phyloP scores from a whole-genome alignment of 2,888 invertebrate genomes.

The Meliscaeva auricollis region DNA sequence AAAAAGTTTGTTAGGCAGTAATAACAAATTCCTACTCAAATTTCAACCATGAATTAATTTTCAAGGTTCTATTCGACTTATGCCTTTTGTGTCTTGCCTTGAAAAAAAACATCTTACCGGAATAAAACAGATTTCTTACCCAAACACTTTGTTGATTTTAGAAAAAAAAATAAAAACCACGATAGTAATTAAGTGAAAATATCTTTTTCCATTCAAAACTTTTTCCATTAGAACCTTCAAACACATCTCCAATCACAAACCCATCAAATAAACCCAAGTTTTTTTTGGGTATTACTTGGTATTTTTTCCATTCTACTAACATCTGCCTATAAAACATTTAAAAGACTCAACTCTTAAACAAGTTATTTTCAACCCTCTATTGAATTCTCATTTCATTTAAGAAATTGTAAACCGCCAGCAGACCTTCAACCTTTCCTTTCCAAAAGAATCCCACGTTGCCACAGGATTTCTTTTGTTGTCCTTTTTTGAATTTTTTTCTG shows the following conservation, averaged over 20 bases:
- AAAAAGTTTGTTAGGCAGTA: too few relatives aligned
- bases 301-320: constrained; percentile 17
- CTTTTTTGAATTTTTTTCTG: constrained; percentile 29
- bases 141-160: constrained; percentile 11
- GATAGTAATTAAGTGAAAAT: constrained; percentile 39
- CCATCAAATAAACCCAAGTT: constrained; percentile 26
- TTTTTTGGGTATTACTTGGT: constrained; percentile 3
- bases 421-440: constrained; percentile 40
- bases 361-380: constrained; percentile 47
- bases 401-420: constrained; percentile 36
- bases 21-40: neutral
- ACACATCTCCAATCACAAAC: constrained; percentile 47
- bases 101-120: neutral
- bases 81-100: neutral
- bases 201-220: constrained; percentile 41
- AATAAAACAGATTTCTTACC: neutral
- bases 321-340: constrained; percentile 50
- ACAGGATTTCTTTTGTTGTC: constrained; percentile 34
- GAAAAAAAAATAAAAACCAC: neutral
- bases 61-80: neutral
- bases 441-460: constrained; percentile 48
- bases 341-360: constrained; percentile 34
- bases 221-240: constrained; percentile 45
- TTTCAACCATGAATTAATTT: neutral
- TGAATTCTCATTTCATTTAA: constrained; percentile 32